A percentile compares a stretch with the other conserved stretches of the same genome.
Conservation (phyloP, 30 jellyfish, hydroid and myxozoan species). For the Turritopsis rubra region DNA sequence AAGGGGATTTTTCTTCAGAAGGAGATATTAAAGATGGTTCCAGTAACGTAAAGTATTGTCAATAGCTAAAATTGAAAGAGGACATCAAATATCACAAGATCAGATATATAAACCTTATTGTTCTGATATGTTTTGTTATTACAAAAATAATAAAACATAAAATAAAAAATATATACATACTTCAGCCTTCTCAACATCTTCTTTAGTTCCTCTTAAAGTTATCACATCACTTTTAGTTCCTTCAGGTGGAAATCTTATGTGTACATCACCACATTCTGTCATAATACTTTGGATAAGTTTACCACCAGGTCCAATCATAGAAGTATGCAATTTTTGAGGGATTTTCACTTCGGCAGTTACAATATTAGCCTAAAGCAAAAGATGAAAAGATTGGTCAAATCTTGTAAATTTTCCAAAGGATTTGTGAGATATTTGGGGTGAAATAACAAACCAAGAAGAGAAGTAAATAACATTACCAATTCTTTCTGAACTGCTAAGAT, state of each 20-base stretch:
- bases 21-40: no score
- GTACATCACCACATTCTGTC: slow-evolving; percentile 96
- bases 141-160: neutral
- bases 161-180: slow-evolving; percentile 2
- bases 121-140: neutral
- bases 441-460: neutral
- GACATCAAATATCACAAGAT: no score
- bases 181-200: slow-evolving; percentile 88
- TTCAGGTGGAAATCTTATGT: slow-evolving; percentile 84
- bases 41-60: no score
- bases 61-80: no score
- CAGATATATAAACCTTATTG: no score
- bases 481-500: slow-evolving; percentile 70
- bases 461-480: slow-evolving; percentile 40
- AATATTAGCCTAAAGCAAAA: slow-evolving; percentile 59
- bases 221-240: slow-evolving; percentile 75
- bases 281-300: slow-evolving; percentile 78
- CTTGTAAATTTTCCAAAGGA: neutral
- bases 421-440: no score
- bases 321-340: slow-evolving; percentile 77
- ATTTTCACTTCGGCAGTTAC: slow-evolving; percentile 58
- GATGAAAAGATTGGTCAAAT: neutral
- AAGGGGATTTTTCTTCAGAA: no score
- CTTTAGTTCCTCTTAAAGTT: slow-evolving; percentile 70
- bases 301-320: slow-evolving; percentile 92